Conservation (phyloP, 2,113 vertebrate species). For the Platycercus adscitus region DNA sequence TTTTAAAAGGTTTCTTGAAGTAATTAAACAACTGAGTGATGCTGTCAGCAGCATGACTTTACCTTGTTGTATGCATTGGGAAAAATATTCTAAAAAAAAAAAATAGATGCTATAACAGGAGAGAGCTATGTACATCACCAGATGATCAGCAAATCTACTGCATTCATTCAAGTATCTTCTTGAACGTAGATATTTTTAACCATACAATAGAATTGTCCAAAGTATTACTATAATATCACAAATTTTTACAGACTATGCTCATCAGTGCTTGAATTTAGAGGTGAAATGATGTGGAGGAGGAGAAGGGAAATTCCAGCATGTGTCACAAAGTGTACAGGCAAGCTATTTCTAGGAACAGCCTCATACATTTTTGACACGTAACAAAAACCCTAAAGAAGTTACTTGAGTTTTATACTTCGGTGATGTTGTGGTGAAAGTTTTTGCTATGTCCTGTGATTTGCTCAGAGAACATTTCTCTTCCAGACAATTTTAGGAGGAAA, state of each 20-base stretch:
- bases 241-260: not conserved
- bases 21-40: not conserved
- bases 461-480: not conserved
- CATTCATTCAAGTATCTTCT: not conserved
- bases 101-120: not conserved
- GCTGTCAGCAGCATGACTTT: not conserved
- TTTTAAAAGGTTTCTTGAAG: not conserved
- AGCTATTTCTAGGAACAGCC: constrained; percentile 1
- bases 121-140: not conserved
- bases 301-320: constrained; percentile 35
- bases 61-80: not conserved
- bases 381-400: not conserved
- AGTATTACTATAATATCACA: not conserved
- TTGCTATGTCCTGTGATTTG: not conserved
- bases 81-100: not conserved
- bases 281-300: not conserved
- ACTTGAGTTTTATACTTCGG: not conserved
- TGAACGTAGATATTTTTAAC: not conserved
- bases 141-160: not conserved
- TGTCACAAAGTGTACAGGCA: not conserved
- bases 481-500: not conserved
- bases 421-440: not conserved
- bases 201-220: not conserved
- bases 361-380: not conserved
- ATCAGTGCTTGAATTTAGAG: not conserved